These are phyloP conservation scores for Chinchilla lanigera DNA, from an alignment of 2,113 vertebrate species.

Conservation along the genomic window DNA sequence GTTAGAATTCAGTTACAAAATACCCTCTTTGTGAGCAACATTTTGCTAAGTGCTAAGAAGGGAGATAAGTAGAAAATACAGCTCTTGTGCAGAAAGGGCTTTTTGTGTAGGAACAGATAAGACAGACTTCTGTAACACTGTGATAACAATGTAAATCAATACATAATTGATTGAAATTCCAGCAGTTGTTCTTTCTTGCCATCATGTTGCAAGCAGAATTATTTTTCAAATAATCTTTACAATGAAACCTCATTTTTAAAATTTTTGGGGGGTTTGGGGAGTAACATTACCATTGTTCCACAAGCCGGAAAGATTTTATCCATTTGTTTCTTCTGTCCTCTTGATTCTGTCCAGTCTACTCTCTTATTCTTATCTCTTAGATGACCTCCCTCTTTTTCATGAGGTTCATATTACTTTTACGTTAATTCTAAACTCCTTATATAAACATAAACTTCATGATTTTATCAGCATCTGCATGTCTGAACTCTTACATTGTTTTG, in stretches of 20 bases:
- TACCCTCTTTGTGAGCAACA: background rate
- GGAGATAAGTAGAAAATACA: conserved; percentile 37
- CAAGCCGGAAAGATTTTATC: background rate
- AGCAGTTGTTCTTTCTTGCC: conserved; percentile 14
- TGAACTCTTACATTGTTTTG: background rate
- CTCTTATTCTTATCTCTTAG: background rate
- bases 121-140: background rate
- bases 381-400: background rate
- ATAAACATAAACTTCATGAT: background rate
- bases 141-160: conserved; percentile 3
- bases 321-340: background rate
- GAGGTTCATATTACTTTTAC: background rate
- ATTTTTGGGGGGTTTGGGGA: background rate
- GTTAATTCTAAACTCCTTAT: background rate
- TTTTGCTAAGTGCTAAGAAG: conserved; percentile 15
- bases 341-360: background rate
- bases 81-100: background rate
- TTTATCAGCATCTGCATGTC: background rate
- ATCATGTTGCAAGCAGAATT: background rate
- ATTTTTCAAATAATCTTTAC: conserved; percentile 34
- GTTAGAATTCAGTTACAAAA: conserved; percentile 47
- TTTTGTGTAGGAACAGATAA: background rate
- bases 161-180: conserved; percentile 11
- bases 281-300: background rate
- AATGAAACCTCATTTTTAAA: background rate